Evolutionary conservation across 2,797 vertebrate genomes (phyloP).

Genomic region (Tenualosa ilisha): DNA sequence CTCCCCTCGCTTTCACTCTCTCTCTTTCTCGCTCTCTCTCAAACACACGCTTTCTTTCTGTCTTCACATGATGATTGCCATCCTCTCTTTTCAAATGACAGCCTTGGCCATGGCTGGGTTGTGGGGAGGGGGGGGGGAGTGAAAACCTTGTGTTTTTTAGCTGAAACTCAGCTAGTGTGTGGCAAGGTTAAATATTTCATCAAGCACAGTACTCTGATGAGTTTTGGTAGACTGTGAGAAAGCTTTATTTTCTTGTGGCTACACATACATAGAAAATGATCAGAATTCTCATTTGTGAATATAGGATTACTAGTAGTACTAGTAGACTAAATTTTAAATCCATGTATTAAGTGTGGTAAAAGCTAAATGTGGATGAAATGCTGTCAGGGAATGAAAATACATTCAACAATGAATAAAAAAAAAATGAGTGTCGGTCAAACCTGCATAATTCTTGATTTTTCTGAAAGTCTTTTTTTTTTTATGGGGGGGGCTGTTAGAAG

Average conservation of each 20-base stretch:
- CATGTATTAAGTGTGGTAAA: not conserved
- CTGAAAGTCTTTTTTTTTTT: not conserved
- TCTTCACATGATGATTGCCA: constrained; percentile 11
- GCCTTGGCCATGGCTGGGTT: not conserved
- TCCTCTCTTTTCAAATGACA: constrained; percentile 11
- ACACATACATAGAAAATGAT: not conserved
- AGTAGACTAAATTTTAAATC: not conserved
- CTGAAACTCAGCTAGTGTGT: not conserved
- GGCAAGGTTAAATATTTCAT: constrained; percentile 1
- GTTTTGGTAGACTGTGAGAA: not conserved
- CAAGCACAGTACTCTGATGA: not conserved
- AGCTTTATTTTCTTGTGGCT: not conserved
- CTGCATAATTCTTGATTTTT: not conserved
- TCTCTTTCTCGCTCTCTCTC: no score
- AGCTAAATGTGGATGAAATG: not conserved
- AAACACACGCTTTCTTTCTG: not conserved
- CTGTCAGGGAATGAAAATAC: not conserved
- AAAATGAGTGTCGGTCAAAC: not conserved
- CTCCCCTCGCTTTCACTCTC: not conserved
- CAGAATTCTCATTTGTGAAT: not conserved
- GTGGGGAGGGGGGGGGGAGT: not conserved
- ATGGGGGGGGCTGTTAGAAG: not conserved
- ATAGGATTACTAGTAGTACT: not conserved
- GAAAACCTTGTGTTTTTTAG: not conserved
- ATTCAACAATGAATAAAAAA: not conserved